A percentile compares a stretch with the other conserved stretches of the same genome.
Conservation (phyloP, 1,140 invertebrate species). For the Philotrypesis tridentata region DNA sequence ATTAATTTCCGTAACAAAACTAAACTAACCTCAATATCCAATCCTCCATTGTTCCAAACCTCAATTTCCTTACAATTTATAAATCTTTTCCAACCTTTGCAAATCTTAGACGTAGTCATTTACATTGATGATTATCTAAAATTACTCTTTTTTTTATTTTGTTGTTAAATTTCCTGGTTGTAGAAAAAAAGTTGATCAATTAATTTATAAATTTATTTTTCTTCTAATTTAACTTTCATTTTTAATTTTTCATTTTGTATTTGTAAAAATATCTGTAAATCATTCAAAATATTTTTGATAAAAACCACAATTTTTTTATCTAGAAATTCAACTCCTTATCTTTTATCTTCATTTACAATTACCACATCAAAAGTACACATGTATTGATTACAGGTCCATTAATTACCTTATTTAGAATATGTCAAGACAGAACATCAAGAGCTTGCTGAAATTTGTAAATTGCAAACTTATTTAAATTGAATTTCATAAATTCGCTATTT, state of each 20-base stretch:
- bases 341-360: not conserved
- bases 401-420: constrained; percentile 26
- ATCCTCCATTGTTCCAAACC: constrained; percentile 68
- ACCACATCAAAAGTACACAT: constrained; percentile 11
- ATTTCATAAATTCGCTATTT: constrained; percentile 41
- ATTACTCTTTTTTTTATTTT: not conserved
- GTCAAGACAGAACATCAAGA: constrained; percentile 45
- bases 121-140: not conserved
- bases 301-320: constrained; percentile 1
- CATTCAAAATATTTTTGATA: constrained; percentile 28
- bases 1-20: constrained; percentile 42
- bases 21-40: constrained; percentile 50
- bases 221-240: not conserved
- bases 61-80: constrained; percentile 48
- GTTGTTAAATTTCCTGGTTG: constrained; percentile 31
- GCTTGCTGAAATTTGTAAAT: constrained; percentile 50
- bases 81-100: constrained; percentile 20
- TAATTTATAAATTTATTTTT: not conserved
- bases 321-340: constrained; percentile 28
- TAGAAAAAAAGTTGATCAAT: not conserved
- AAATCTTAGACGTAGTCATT: not conserved
- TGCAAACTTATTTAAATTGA: constrained; percentile 44
- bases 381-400: constrained; percentile 33
- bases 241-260: not conserved
- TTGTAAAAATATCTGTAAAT: not conserved